A percentile compares a stretch with the other conserved stretches of the same genome.
Conservation (phyloP, 1,140 invertebrate species). For the Caenorhabditis brenneri region DNA sequence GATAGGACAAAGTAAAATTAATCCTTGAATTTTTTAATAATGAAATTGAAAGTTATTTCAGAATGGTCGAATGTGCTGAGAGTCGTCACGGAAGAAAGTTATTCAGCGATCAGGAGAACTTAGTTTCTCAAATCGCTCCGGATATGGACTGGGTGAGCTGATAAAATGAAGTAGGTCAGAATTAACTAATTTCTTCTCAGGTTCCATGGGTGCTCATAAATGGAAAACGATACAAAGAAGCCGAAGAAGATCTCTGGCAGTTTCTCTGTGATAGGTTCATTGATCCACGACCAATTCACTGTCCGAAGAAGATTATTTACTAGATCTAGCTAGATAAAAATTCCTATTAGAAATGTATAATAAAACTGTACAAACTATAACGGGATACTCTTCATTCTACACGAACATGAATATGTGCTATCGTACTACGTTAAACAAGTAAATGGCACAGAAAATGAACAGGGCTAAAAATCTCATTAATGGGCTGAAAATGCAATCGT, state of each 20-base stretch:
- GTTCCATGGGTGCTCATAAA: conserved; percentile 31
- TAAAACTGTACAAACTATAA: background rate
- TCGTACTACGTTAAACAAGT: conserved; percentile 6
- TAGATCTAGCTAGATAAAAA: background rate
- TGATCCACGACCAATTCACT: conserved; percentile 22
- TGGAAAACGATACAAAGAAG: conserved; percentile 28
- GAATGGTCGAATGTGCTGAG: conserved; percentile 15
- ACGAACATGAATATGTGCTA: conserved; percentile 18
- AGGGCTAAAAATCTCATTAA: background rate
- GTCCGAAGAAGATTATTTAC: conserved; percentile 9
- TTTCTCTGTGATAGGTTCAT: conserved; percentile 18
- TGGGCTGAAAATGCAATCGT: conserved; percentile 18
- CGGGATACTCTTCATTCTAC: background rate
- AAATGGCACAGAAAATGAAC: conserved; percentile 14
- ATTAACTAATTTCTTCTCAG: background rate
- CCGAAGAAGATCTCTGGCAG: conserved; percentile 35
- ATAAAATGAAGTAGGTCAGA: background rate
- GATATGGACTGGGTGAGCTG: conserved; percentile 4
- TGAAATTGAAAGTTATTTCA: background rate
- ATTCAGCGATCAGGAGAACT: conserved; percentile 17
- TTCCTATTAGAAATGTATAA: background rate
- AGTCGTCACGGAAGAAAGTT: conserved; percentile 23
- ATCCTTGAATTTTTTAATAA: background rate
- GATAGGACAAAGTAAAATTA: conserved; percentile 1
- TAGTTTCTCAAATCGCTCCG: conserved; percentile 1